phyloP scores from a whole-genome alignment of 2,797 vertebrate species.

The Euphonia xanthogaster region DNA sequence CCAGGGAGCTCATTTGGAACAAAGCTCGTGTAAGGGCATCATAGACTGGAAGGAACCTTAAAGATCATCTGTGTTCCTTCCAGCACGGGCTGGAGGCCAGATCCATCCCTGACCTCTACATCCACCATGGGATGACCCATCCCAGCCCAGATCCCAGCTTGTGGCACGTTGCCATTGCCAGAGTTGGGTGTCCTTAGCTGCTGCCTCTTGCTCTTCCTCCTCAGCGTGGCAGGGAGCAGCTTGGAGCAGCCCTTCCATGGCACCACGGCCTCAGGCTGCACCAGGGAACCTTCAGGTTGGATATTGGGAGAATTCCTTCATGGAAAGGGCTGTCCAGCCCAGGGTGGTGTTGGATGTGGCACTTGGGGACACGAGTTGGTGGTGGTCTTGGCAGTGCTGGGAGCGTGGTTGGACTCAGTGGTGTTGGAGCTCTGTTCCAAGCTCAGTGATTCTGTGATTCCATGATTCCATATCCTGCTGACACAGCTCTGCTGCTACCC shows the following conservation, averaged over 20 bases:
- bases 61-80: neutral
- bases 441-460: neutral
- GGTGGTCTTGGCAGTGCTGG: neutral
- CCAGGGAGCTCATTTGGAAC: neutral
- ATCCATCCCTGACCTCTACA: neutral
- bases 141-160: too few relatives aligned
- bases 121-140: fast-evolving
- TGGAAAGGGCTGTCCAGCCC: neutral
- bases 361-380: neutral
- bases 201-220: neutral
- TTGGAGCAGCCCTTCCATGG: neutral
- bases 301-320: neutral
- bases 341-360: neutral
- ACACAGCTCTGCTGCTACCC: neutral
- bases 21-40: fast-evolving
- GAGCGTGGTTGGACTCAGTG: neutral
- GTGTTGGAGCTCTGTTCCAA: neutral
- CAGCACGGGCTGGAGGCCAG: neutral
- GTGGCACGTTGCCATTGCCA: fast-evolving
- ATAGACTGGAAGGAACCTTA: neutral
- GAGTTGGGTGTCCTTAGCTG: neutral
- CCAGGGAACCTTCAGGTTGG: neutral
- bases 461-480: neutral
- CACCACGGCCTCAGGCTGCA: neutral
- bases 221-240: fast-evolving